Evolutionary conservation across 2,888 invertebrate species (phyloP), one percentile per base, ranked within the genome.

Genomic region (Epicampocera succincta): DNA sequence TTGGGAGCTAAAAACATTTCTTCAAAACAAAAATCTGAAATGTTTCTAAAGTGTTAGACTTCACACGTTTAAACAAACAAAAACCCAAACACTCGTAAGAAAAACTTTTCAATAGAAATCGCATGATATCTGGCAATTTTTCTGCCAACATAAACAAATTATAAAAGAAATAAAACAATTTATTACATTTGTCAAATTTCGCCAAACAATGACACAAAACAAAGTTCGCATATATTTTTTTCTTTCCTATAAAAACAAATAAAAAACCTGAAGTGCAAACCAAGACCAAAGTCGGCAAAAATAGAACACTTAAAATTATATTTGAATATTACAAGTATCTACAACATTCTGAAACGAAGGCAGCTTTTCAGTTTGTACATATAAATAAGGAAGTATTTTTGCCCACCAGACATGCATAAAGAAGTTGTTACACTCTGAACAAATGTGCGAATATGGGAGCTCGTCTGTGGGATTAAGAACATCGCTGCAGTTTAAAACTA

Each of bases 241-340:
- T 21, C 15, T 33, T n/a, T n/a, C n/a, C n/a, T n/a, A n/a, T n/a
- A 42, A 21, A n/a, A 33, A 25, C n/a, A 12, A 63, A 52, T 12
- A 56, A 63, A 21, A 44, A 25, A 33, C 5, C 44, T 72, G 33
- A 73, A 73, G 38, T 73, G 68, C 74, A 25, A 82, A 77, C 69
- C 69, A 58, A 75, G 25, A 60, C 72, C 46, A 71, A 69, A 73
- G 69, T 73, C 77, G 81, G 72, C 72, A 72, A 46, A 69, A 73
- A 77, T 81, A 73, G 77, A 77, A 81, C 69, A 63, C 61, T 69
- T 66, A 81, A 74, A 77, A 74, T 73, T 60, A 69, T 74, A 82
- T 82, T 82, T 81, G 68, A 81, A 81, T 81, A 77, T 77, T 81
- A 82, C 77, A 81, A 81, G 68, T n/a, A n/a, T n/a, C n/a, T n/a